Evolutionary conservation across 2,113 vertebrate species (phyloP).

Genomic region (Chaetodon trifascialis): DNA sequence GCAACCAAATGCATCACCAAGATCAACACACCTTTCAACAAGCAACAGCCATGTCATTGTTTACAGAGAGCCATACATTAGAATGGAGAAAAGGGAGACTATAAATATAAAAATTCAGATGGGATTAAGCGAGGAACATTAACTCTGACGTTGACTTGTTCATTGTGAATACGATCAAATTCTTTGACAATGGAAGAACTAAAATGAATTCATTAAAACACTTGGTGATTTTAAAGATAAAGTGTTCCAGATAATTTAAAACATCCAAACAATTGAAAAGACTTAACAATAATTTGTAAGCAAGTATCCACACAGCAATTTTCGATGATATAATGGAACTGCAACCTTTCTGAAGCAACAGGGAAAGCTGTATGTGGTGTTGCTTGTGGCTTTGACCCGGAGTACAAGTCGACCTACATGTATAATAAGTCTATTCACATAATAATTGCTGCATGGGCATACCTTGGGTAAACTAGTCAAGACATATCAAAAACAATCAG

Average conservation of each 20-base stretch:
- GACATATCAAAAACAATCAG: conserved; percentile 60
- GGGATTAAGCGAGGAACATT: neutral
- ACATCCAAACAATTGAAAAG: neutral
- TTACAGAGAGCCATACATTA: conserved; percentile 26
- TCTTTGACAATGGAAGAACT: neutral
- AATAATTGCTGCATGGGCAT: conserved; percentile 60
- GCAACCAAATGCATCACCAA: conserved; percentile 68
- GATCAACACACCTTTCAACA: conserved; percentile 64
- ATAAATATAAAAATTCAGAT: neutral
- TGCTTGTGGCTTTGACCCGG: conserved; percentile 29
- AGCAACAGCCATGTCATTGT: conserved; percentile 67
- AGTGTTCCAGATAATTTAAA: neutral
- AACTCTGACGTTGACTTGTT: neutral
- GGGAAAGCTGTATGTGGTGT: conserved; percentile 27
- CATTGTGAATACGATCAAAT: neutral
- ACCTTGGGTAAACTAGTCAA: conserved; percentile 57
- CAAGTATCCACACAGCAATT: neutral
- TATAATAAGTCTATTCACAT: conserved; percentile 60
- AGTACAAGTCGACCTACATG: conserved; percentile 6
- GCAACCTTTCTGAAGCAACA: conserved; percentile 25
- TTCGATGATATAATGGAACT: neutral
- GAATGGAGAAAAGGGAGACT: conserved; percentile 1
- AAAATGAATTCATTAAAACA: neutral
- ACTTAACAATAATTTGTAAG: neutral
- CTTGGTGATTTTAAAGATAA: neutral